These are phyloP conservation scores for Sesamia nonagrioides DNA, from an alignment of 1,140 invertebrate genomes.

Conservation along the genomic window DNA sequence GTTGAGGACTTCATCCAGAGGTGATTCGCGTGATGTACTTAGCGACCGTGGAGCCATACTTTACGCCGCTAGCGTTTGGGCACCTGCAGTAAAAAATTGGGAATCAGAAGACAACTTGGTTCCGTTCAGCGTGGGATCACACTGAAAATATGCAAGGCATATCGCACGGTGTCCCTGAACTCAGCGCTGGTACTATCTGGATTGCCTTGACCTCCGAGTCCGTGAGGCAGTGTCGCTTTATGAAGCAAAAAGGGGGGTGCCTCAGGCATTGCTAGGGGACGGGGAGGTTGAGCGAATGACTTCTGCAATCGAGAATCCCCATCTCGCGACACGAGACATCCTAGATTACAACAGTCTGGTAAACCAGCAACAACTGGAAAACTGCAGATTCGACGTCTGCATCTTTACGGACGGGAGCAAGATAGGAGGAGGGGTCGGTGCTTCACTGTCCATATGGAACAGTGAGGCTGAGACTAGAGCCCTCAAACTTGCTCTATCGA, in stretches of 20 bases:
- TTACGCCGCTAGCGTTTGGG: slow-evolving; percentile 13
- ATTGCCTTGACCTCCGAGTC: slow-evolving; percentile 47
- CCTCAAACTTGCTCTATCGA: slow-evolving; percentile 36
- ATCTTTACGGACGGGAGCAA: slow-evolving; percentile 56
- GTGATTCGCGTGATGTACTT: slow-evolving; percentile 7
- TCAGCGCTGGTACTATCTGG: slow-evolving; percentile 36
- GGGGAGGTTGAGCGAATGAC: slow-evolving; percentile 28
- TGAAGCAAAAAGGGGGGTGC: slow-evolving; percentile 21
- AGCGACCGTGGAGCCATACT: slow-evolving; percentile 35
- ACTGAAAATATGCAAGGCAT: no score
- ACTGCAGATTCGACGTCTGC: not conserved
- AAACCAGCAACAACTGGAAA: not conserved
- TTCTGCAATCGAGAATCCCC: not conserved
- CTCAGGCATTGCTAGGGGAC: not conserved
- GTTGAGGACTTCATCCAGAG: slow-evolving; percentile 15
- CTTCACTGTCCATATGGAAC: slow-evolving; percentile 40
- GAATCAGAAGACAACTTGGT: slow-evolving; percentile 5
- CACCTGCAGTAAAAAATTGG: not conserved
- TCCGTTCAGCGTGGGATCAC: slow-evolving; percentile 36
- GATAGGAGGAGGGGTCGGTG: slow-evolving; percentile 52
- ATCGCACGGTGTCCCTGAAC: no score
- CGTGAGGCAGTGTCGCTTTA: slow-evolving; percentile 42
- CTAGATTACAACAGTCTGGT: slow-evolving; percentile 12
- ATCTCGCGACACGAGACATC: not conserved
- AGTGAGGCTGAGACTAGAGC: slow-evolving; percentile 11